Evolutionary conservation across 2,113 vertebrate species (phyloP), one percentile per base, ranked within the genome.

Genomic region (Scomber colias): DNA sequence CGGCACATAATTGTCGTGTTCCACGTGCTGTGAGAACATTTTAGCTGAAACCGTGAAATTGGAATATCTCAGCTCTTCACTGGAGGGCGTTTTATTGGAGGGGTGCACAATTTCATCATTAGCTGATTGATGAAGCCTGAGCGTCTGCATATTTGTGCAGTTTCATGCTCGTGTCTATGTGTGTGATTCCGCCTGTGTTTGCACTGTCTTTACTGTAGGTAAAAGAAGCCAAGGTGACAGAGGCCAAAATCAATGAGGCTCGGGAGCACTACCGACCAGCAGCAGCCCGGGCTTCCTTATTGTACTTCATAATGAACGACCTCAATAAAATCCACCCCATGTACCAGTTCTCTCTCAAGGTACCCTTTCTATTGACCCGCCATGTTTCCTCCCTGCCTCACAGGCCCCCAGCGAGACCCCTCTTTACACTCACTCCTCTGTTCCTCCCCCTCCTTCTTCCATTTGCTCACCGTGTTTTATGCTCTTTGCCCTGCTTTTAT

Each of bases 291-390:
- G 97, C 97, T 19, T 98, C 98, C 11, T 94, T 99, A 78, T 95
- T 99, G 57, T 99, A 98, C 95, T 99, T 98, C 93, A 96, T 96
- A 93, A 96, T 98, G 96, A 97, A 92, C 2, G 94, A 97, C 92
- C 98, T 99, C 65, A 96, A 95, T 82, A 92, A 95, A 93, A 95
- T 99, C 90, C 97, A 99, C 67, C 98, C 97, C 44, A 97, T 99
- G 97, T 99, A 99, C 95, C 97, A 97, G 95, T 98, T 99, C 93
- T 98, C 92, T 84, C 91, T 92, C 30, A 92, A 93, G 92, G 92
- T 92, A 90, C 15, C 24, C 62, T 50, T 62, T 74, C 74, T 86
- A 61, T 90, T 91, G 85, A 84, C 73, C 75, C 69, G 16, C 69
- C 61, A 17, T 77, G 80, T 80, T 82, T 77, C 76, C 78, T 57